Evolutionary conservation across 2,113 vertebrate species (phyloP), one percentile per base, ranked within the genome.

Genomic region (Accipiter virgatus): DNA sequence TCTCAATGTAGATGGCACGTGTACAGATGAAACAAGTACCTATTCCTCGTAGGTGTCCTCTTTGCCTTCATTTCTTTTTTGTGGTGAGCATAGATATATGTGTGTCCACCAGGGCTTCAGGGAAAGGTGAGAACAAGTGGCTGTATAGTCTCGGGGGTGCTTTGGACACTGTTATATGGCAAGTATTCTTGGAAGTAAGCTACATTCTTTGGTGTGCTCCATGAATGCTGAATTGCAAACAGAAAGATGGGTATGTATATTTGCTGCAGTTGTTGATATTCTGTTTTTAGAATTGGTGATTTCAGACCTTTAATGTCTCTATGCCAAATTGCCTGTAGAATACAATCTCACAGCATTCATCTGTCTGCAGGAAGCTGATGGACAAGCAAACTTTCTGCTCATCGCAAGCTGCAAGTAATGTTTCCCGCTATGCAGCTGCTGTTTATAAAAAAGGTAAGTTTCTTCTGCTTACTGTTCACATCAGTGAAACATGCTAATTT

Each of bases 381-480:
- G 99, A 99, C 97, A 99, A 99, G 75, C 99, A 99, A 93, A 98
- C 98, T 5, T 99, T 99, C 95, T 98, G 98, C 34, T 99, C 99
- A 83, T 99, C 99, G 6, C 99, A 99, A 97, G 99, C 99, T 89
- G 99, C 99, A 5, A 99, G 98, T 88, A 99, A 99, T 72, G 99
- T 99, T 20, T 99, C 99, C 61, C 99, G 99, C 95, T 99, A 99
- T 11, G 99, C 99, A 10, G 99, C 99, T 68, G 99, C 99, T 34
- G 96, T 99, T 94, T 99, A 99, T 96, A 99, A 98, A 90, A 99
- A 99, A 99, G 99, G 99, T 99, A 93, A 83, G 45, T n/a, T 96
- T 63, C 8, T 93, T 90, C 48, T 80, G 25, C 56, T 74, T 67
- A 36, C 22, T 27, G 20, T 20, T 93, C 32, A 22, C 17, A 13